phyloP scores from a whole-genome alignment of 2,113 vertebrate species.

The Sitta europaea region DNA sequence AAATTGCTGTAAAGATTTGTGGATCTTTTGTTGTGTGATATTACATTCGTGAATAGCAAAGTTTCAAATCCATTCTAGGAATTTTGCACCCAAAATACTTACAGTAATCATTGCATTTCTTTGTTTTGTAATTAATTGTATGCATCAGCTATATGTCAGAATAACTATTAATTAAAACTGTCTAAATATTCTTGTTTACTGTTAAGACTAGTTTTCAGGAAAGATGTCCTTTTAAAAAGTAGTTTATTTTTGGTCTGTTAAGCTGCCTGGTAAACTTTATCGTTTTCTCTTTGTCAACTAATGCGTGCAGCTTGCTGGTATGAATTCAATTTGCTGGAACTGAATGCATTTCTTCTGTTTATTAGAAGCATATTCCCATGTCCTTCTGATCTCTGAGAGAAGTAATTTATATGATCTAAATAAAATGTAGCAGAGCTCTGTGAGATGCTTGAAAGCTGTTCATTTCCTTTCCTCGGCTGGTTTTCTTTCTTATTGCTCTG shows the following conservation, averaged over 20 bases:
- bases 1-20: neutral
- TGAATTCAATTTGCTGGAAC: conserved; percentile 16
- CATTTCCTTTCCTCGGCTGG: neutral
- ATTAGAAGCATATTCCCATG: neutral
- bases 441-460: neutral
- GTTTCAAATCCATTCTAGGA: neutral
- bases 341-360: neutral
- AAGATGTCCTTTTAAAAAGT: neutral
- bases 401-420: neutral
- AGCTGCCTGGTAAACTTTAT: neutral
- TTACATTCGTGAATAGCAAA: neutral
- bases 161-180: neutral
- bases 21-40: neutral
- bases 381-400: neutral
- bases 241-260: neutral
- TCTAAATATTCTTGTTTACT: neutral
- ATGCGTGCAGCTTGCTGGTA: neutral
- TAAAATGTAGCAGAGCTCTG: neutral
- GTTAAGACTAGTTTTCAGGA: neutral
- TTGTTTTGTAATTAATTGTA: neutral
- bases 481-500: neutral
- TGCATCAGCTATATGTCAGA: neutral
- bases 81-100: neutral
- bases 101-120: neutral
- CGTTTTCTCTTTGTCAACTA: neutral